Evolutionary conservation across 2,888 invertebrate genomes (phyloP).

Genomic region (Bursaphelenchus okinawaensis): DNA sequence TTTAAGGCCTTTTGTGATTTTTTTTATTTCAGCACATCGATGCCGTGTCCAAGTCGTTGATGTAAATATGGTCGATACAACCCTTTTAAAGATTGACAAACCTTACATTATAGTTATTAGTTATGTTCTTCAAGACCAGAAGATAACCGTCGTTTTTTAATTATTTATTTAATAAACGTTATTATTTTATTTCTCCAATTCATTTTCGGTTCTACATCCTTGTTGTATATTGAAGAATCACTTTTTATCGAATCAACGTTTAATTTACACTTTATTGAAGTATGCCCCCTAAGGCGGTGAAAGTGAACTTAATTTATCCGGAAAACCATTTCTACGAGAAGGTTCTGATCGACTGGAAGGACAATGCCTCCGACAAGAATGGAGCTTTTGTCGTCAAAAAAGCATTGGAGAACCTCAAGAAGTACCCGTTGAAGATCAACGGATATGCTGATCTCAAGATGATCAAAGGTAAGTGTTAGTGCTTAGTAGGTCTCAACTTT

Average conservation of each 20-base stretch:
- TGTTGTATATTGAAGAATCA: slow-evolving; percentile 1
- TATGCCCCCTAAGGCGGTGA: slow-evolving; percentile 22
- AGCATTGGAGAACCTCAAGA: slow-evolving; percentile 40
- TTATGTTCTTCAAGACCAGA: too few species aligned
- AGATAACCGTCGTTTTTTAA: too few species aligned
- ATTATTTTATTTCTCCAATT: too few species aligned
- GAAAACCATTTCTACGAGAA: slow-evolving; percentile 43
- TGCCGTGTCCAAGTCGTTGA: not conserved
- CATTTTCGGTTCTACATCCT: not conserved
- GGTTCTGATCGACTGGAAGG: slow-evolving; percentile 39
- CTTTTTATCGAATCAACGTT: not conserved
- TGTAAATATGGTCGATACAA: too few species aligned
- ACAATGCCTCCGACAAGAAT: slow-evolving; percentile 26
- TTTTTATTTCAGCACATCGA: not conserved
- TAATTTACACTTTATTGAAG: not conserved
- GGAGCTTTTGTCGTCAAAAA: slow-evolving; percentile 35
- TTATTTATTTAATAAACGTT: too few species aligned
- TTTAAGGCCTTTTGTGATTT: too few species aligned
- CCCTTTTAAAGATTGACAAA: too few species aligned
- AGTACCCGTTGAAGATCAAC: slow-evolving; percentile 43
- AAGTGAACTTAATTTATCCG: slow-evolving; percentile 35
- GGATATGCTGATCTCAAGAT: slow-evolving; percentile 41
- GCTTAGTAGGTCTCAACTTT: too few species aligned
- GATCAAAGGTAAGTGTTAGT: slow-evolving; percentile 40
- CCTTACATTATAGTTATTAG: too few species aligned